Base-by-base conservation (phyloP, 2,113 vertebrate genomes). In the Callorhinus ursinus region DNA sequence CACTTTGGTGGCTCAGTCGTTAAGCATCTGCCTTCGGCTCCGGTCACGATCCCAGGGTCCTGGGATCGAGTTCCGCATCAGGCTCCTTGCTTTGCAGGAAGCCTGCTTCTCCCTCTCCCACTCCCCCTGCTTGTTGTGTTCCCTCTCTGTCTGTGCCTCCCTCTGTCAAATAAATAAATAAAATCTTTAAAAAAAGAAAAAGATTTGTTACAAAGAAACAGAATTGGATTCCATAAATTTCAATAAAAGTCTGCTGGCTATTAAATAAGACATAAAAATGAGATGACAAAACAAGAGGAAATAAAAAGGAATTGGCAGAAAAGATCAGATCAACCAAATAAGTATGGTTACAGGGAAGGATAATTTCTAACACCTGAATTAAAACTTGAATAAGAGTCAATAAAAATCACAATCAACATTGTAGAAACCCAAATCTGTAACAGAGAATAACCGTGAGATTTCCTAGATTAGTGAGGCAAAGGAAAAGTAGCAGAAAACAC, bases 381-480 rank as follows among this genome's bases (percentile, higher is more conserved):
- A 88, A 93, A 95, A 67, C 14, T 31, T 76, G n/a, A 82, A 82
- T 7, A 76, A 59, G 31, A 49, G 24, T 57, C 55, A 59, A 46
- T 63, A 24, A 87, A 71, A 81, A 80, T 4, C 67, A 67, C 46
- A 82, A 76, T 18, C 7, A 31, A 84, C 69, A 93, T 10, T 51
- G 26, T 22, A 96, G 51, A 72, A 83, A 88, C 76, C 10, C 36
- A 96, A 89, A 83, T 83, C 51, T 76, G 14, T 88, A 93, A 89
- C 49, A 57, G 4, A 77, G 10, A 77, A 84, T 53, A 82, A 71
- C 33, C 19, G 51, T 69, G 53, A 79, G 33, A 85, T 79, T 53
- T 71, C 51, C 15, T 21, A 46, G 61, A 71, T 71, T 31, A 59
- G 26, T 28, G 59, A 77, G 59, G 14, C n/a, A 93, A 88, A 83